A percentile compares a stretch with the other conserved stretches of the same genome.
phyloP scores from a whole-genome alignment of 2,888 invertebrate genomes.

The Polydesmus complanatus region DNA sequence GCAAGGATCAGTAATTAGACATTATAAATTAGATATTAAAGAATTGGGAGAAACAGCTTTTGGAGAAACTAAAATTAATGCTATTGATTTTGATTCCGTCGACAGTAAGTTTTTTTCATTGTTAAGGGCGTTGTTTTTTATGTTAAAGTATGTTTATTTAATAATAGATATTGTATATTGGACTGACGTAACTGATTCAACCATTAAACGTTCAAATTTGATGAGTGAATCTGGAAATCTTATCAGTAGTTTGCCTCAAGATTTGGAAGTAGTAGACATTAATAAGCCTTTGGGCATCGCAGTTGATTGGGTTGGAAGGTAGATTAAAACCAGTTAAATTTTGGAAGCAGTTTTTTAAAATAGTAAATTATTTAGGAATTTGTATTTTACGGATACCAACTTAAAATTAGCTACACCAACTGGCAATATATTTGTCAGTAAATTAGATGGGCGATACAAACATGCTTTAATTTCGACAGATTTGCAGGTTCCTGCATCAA shows the following conservation, averaged over 20 bases:
- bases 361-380: slow-evolving; percentile 41
- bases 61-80: slow-evolving; percentile 76
- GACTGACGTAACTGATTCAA: slow-evolving; percentile 83
- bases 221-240: slow-evolving; percentile 38
- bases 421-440: slow-evolving; percentile 63
- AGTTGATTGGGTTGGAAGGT: slow-evolving; percentile 78
- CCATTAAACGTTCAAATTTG: slow-evolving; percentile 83
- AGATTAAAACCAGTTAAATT: slow-evolving; percentile 18
- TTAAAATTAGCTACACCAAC: slow-evolving; percentile 32
- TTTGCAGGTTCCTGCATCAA: slow-evolving; percentile 71
- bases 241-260: slow-evolving; percentile 70
- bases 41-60: slow-evolving; percentile 50
- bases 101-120: slow-evolving; percentile 21
- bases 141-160: not conserved
- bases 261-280: slow-evolving; percentile 56
- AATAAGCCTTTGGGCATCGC: slow-evolving; percentile 75
- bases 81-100: slow-evolving; percentile 75
- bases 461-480: slow-evolving; percentile 53
- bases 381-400: slow-evolving; percentile 86
- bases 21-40: slow-evolving; percentile 24
- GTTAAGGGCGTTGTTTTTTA: not conserved
- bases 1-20: slow-evolving; percentile 66
- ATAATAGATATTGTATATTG: slow-evolving; percentile 72
- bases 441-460: slow-evolving; percentile 76
- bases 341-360: not conserved